Percentiles rank a stretch among this genome's conserved stretches.
These are phyloP conservation scores for Hippocampus guttulatus DNA, from an alignment of 2,113 vertebrate species.

Conservation along the genomic window DNA sequence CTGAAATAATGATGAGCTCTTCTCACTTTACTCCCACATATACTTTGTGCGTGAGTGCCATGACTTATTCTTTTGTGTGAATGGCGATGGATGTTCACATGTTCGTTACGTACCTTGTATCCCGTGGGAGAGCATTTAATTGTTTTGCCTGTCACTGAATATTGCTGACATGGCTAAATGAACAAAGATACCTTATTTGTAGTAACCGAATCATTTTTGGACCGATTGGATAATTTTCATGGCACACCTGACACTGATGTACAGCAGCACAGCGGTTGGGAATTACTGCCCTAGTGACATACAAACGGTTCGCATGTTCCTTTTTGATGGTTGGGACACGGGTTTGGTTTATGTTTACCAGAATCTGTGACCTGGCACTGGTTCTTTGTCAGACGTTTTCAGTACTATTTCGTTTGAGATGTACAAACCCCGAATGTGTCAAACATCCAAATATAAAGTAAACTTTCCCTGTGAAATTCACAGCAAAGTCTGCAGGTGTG, in stretches of 20 bases:
- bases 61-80: too few relatives aligned
- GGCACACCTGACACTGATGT: neutral
- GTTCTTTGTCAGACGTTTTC: constrained; percentile 1
- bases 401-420: constrained; percentile 4
- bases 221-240: neutral
- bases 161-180: neutral
- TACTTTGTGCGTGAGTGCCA: too few relatives aligned
- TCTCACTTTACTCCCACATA: too few relatives aligned
- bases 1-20: too few relatives aligned
- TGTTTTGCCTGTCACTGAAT: neutral
- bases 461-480: constrained; percentile 20
- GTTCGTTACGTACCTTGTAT: too few relatives aligned
- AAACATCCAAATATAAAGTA: constrained; percentile 35
- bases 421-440: constrained; percentile 14
- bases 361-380: constrained; percentile 12
- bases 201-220: neutral
- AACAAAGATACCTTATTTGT: neutral
- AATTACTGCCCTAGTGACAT: neutral
- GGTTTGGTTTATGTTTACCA: constrained; percentile 1
- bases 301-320: neutral
- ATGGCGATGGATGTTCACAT: too few relatives aligned
- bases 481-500: constrained; percentile 46
- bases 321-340: neutral
- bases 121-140: neutral
- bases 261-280: neutral